These are phyloP conservation scores for Ammodytes marinus DNA, from an alignment of 2,113 vertebrate species.

Conservation along the genomic window DNA sequence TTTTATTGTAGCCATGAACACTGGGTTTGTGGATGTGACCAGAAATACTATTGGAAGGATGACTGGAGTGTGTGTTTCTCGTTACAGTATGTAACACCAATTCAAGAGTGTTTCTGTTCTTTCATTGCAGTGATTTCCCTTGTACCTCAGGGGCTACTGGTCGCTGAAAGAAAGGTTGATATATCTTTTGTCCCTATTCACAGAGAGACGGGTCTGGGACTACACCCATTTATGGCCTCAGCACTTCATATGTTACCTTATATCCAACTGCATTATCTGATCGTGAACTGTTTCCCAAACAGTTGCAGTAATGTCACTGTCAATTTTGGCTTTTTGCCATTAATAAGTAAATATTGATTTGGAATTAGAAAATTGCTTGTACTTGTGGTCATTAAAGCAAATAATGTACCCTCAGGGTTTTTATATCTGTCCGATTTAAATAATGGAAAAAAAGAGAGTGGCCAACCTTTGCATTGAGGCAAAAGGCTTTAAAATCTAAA, in stretches of 20 bases:
- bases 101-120: background rate
- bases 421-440: constrained; percentile 6
- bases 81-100: background rate
- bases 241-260: background rate
- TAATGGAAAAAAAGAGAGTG: background rate
- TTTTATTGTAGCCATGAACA: background rate
- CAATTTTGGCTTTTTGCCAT: background rate
- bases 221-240: background rate
- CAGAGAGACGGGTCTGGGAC: background rate
- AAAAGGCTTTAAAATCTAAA: background rate
- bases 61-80: background rate
- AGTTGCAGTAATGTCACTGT: background rate
- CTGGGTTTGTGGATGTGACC: constrained; percentile 1
- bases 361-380: background rate
- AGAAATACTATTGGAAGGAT: background rate
- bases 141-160: background rate
- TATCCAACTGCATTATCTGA: background rate
- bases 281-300: background rate
- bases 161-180: background rate
- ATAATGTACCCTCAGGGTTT: background rate
- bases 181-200: background rate
- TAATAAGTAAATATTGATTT: constrained; percentile 6
- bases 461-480: background rate
- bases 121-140: background rate
- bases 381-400: constrained; percentile 8